Evolutionary conservation across 2,113 vertebrate species (phyloP).

Genomic region (Excalfactoria chinensis): DNA sequence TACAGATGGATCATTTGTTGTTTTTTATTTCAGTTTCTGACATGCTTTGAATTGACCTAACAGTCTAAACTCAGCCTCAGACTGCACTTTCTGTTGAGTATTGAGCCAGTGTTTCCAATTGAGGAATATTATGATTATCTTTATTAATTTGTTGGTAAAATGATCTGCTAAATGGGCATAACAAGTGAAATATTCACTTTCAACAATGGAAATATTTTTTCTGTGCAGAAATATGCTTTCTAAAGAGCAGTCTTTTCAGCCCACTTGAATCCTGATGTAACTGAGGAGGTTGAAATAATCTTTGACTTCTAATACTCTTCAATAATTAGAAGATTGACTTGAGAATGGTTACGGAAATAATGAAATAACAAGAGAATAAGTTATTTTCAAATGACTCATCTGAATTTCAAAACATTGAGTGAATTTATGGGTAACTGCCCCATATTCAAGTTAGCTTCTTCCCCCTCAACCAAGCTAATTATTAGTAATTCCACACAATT

Average conservation of each 20-base stretch:
- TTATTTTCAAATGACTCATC: not conserved
- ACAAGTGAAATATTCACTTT: not conserved
- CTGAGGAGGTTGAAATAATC: not conserved
- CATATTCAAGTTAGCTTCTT: not conserved
- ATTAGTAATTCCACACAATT: constrained; percentile 1
- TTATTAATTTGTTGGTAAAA: not conserved
- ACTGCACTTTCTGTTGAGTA: not conserved
- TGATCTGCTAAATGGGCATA: not conserved
- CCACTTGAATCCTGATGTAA: not conserved
- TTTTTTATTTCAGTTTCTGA: not conserved
- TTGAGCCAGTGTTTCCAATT: not conserved
- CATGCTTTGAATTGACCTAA: not conserved
- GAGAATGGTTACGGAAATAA: not conserved
- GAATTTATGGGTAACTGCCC: not conserved
- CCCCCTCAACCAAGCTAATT: not conserved
- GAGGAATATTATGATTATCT: not conserved
- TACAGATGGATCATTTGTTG: not conserved
- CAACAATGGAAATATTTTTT: not conserved
- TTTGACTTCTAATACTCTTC: not conserved
- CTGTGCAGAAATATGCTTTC: not conserved
- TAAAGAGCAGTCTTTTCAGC: not conserved
- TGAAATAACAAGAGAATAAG: constrained; percentile 9
- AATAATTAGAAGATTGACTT: not conserved
- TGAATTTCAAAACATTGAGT: constrained; percentile 3
- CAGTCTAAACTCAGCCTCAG: not conserved